Evolutionary conservation across 2,113 vertebrate species (phyloP), one percentile per base, ranked within the genome.

Genomic region (Pithys albifrons): DNA sequence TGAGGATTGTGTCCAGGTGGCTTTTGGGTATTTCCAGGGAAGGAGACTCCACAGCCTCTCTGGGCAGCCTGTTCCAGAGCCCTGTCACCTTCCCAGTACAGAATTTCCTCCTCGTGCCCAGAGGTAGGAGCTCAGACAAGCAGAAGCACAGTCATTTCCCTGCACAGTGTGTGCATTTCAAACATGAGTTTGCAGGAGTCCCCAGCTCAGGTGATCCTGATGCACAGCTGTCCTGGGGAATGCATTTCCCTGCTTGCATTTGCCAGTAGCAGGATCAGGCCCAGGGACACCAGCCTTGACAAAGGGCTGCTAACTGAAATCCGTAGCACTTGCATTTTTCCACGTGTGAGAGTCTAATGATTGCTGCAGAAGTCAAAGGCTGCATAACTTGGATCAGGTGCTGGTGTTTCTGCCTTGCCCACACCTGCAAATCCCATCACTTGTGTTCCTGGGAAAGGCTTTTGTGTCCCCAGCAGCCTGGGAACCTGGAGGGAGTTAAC

Each of bases 401-500:
- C 57, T 64, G 9, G 20, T 7, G 3, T 59, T 89, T 66, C 72
- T 94, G 73, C 72, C 58, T 81, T 41, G 39, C 45, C 51, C 73
- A 59, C 27, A 43, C 76, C 85, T 93, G 95, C 85, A 88, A 80
- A 95, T 74, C 46, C 70, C 93, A 94, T 93, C 83, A 89, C 19
- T 27, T 11, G 2, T 0, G 1, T 52, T 67, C 78, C 77, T 87
- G 80, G 77, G 76, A 74, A 86, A 91, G 66, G 69, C 11, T 0
- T 43, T 81, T 86, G 43, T 54, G 52, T 31, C 66, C 75, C 45
- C 55, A 64, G 73, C 43, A 92, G 46, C 51, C 67, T 22, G 24
- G 39, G 43, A 66, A 39, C 31, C n/a, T 35, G n/a, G 52, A 35
- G 43, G 22, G 28, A n/a, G 51, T 72, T 80, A 88, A 59, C 62